Evolutionary conservation across 1,140 invertebrate genomes (phyloP).

Genomic region (Ctenoplectra terminalis): DNA sequence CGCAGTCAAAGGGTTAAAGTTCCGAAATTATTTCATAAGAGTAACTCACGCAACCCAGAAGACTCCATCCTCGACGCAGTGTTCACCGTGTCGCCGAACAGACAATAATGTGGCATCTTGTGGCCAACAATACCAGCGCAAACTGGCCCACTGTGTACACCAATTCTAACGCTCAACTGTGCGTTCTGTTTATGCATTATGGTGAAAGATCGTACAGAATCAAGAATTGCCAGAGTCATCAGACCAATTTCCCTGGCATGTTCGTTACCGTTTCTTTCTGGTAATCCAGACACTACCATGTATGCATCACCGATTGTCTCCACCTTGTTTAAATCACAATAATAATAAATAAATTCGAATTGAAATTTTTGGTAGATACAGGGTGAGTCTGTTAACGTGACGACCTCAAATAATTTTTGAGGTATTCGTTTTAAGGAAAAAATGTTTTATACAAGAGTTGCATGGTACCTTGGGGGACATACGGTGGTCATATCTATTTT

Average conservation of each 20-base stretch:
- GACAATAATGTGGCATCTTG: conserved; percentile 96
- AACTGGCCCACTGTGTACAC: conserved; percentile 90
- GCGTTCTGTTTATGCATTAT: conserved; percentile 93
- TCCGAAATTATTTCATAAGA: not conserved
- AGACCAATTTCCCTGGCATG: conserved; percentile 95
- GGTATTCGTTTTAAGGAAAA: no score
- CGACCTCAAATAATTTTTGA: no score
- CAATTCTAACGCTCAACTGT: conserved; percentile 93
- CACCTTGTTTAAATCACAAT: conserved; percentile 84
- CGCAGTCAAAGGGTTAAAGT: no score
- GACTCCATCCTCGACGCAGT: conserved; percentile 96
- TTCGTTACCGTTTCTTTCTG: conserved; percentile 91
- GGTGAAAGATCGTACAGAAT: conserved; percentile 92
- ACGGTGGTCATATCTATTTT: no score
- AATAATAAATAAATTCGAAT: not conserved
- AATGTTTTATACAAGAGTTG: no score
- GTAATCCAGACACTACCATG: conserved; percentile 93
- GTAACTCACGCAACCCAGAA: conserved; percentile 89
- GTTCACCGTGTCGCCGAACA: conserved; percentile 96
- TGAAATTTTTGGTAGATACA: no score
- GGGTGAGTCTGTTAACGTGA: no score
- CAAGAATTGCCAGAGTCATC: conserved; percentile 93
- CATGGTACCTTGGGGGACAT: no score
- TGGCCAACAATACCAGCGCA: conserved; percentile 96
- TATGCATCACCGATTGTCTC: conserved; percentile 96